Evolutionary conservation across 2,113 vertebrate species (phyloP).

Genomic region (Willisornis vidua): DNA sequence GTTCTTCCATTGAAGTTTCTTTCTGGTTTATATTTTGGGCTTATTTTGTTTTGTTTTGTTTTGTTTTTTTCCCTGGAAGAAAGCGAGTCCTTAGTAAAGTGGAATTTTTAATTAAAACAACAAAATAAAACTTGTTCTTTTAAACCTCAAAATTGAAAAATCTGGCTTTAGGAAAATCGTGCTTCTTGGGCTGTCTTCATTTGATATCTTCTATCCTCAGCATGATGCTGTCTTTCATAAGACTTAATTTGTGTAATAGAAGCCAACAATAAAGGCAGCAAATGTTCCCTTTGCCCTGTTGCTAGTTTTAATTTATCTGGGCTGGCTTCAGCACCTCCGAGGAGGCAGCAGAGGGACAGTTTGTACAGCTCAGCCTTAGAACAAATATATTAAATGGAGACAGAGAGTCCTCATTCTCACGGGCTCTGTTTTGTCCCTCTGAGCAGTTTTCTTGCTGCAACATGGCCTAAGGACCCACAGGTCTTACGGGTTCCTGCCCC

Average conservation of each 20-base stretch:
- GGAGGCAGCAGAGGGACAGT: conserved; percentile 37
- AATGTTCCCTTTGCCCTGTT: conserved; percentile 22
- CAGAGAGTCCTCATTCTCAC: not conserved
- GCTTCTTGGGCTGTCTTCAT: conserved; percentile 15
- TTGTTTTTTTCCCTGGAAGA: accelerated
- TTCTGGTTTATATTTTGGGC: conserved; percentile 19
- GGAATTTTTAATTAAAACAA: conserved; percentile 25
- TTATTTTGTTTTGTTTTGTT: not conserved
- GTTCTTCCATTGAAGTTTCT: not conserved
- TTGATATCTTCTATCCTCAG: conserved; percentile 47
- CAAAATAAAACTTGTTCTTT: conserved; percentile 9
- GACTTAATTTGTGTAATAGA: conserved; percentile 42
- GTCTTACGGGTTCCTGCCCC: not conserved
- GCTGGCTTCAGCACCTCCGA: conserved; percentile 38
- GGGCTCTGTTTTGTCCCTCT: not conserved
- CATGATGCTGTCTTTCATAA: conserved; percentile 44
- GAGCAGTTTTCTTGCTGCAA: not conserved
- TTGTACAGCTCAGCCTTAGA: not conserved
- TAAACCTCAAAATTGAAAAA: conserved; percentile 10
- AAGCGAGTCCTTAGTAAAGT: not conserved
- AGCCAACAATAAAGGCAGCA: conserved; percentile 40
- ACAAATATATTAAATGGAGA: not conserved
- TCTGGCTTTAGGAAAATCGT: not conserved
- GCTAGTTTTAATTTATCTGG: conserved; percentile 18
- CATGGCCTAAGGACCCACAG: not conserved